These are phyloP conservation scores for Tiaroga cobitis DNA, from an alignment of 2,797 vertebrate species.

Conservation along the genomic window DNA sequence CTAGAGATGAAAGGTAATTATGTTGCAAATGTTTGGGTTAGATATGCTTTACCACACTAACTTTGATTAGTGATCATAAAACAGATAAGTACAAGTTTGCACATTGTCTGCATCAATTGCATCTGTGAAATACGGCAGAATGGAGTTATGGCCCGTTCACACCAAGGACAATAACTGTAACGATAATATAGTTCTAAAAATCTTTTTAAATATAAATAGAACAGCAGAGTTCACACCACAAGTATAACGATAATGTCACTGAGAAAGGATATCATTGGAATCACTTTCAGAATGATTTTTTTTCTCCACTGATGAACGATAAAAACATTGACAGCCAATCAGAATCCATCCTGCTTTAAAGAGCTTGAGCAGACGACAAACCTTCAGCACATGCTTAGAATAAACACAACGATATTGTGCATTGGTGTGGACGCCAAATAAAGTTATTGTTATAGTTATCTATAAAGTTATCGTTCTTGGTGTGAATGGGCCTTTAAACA, in stretches of 20 bases:
- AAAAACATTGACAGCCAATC: background rate
- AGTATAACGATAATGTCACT: background rate
- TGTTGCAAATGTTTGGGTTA: constrained; percentile 8
- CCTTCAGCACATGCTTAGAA: background rate
- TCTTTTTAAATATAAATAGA: background rate
- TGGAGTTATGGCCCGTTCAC: background rate
- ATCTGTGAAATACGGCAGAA: background rate
- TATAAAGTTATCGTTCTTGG: background rate
- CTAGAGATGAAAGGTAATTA: background rate
- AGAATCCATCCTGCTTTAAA: background rate
- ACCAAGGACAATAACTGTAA: background rate
- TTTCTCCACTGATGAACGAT: background rate
- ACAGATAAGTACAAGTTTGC: background rate
- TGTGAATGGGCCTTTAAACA: background rate
- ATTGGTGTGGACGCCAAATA: background rate
- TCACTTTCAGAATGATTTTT: background rate
- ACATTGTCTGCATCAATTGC: background rate
- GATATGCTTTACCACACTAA: background rate
- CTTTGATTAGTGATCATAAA: background rate
- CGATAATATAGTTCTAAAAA: background rate
- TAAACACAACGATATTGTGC: background rate
- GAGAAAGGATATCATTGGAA: background rate
- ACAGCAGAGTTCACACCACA: background rate
- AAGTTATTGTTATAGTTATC: background rate
- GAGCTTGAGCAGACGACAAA: background rate